A percentile compares a stretch with the other conserved stretches of the same genome.
phyloP scores from a whole-genome alignment of 2,888 invertebrate species.

The Conops quadrifasciatus region DNA sequence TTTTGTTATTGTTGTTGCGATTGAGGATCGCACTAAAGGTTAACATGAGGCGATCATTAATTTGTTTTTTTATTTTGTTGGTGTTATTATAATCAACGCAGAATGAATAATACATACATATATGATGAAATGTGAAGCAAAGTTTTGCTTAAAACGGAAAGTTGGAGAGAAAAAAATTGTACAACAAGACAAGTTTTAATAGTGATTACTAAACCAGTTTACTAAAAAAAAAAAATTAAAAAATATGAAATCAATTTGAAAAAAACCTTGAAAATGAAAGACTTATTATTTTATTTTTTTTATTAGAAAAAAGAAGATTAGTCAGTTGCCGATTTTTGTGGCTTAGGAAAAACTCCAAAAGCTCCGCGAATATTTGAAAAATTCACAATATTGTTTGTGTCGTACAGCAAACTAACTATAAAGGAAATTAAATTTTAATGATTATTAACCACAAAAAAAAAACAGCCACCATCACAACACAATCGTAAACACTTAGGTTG shows the following conservation, averaged over 20 bases:
- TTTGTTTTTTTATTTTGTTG: not conserved
- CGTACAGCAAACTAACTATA: not conserved
- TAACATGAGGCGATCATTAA: conserved; percentile 13
- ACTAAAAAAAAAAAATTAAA: conserved; percentile 1
- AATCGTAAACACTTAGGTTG: not conserved
- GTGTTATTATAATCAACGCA: no score
- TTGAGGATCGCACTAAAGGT: conserved; percentile 17
- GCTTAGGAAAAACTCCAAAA: conserved; percentile 12
- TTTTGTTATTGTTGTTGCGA: conserved; percentile 22
- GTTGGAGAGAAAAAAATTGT: not conserved
- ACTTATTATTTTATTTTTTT: conserved; percentile 6
- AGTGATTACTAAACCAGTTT: conserved; percentile 15
- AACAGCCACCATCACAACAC: conserved; percentile 15
- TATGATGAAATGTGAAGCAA: conserved; percentile 36
- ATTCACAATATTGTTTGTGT: conserved; percentile 28
- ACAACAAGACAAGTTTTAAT: conserved; percentile 7
- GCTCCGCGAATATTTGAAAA: conserved; percentile 19
- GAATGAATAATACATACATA: conserved; percentile 2
- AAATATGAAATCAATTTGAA: conserved; percentile 24
- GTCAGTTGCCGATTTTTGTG: conserved; percentile 1
- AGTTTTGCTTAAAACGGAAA: not conserved
- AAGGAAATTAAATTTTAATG: not conserved
- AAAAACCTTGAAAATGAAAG: conserved; percentile 38
- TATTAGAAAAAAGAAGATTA: not conserved
- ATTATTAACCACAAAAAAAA: conserved; percentile 12